Evolutionary conservation across 1,140 invertebrate genomes (phyloP).

Genomic region (Cydia splendana): DNA sequence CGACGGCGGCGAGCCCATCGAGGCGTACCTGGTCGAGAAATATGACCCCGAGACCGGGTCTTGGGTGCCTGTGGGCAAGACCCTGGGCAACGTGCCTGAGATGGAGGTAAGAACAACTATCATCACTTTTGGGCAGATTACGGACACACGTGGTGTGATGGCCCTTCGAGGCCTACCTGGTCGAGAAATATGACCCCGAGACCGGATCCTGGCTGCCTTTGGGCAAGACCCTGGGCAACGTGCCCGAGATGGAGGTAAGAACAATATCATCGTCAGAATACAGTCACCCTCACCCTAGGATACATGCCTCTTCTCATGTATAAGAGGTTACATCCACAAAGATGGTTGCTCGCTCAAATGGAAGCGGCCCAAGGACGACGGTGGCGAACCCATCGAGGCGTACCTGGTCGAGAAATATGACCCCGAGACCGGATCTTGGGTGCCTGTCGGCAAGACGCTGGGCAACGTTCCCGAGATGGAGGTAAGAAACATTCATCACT

Average conservation of each 20-base stretch:
- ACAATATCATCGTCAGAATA: too few relatives aligned
- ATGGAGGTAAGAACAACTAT: conserved; percentile 81
- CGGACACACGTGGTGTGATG: too few relatives aligned
- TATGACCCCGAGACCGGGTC: conserved; percentile 94
- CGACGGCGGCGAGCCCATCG: conserved; percentile 97
- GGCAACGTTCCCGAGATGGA: conserved; percentile 91
- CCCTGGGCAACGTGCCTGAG: conserved; percentile 87
- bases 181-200: conserved; percentile 97
- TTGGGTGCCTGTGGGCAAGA: conserved; percentile 93
- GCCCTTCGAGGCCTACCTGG: conserved; percentile 95
- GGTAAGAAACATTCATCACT: conserved; percentile 64
- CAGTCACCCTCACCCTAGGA: too few relatives aligned
- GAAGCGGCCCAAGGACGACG: conserved; percentile 99
- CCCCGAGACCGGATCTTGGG: conserved; percentile 93
- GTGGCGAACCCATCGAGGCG: conserved; percentile 95
- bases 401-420: conserved; percentile 98
- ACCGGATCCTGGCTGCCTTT: conserved; percentile 94
- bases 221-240: conserved; percentile 86
- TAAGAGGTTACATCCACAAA: conserved; percentile 95
- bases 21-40: conserved; percentile 97
- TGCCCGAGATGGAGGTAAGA: conserved; percentile 88
- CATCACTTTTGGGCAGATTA: too few relatives aligned
- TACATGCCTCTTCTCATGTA: too few relatives aligned
- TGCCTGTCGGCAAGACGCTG: conserved; percentile 90
- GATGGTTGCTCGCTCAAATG: conserved; percentile 97